These are phyloP conservation scores for Drosophila incognita DNA, from an alignment of 2,888 invertebrate species.

Conservation along the genomic window DNA sequence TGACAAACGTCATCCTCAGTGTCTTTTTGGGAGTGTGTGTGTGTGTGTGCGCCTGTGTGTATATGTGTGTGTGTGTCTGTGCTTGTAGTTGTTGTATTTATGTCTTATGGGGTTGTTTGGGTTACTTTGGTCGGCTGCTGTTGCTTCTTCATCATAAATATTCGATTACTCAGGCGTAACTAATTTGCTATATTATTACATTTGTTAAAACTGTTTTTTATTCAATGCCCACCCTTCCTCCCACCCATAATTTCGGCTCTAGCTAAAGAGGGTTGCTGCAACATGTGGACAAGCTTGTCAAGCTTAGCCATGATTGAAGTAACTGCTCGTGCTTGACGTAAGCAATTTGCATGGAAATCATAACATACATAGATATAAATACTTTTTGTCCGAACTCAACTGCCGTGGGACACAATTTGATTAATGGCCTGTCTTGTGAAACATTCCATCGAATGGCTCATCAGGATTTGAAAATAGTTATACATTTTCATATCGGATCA, in stretches of 20 bases:
- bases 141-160: constrained; percentile 69
- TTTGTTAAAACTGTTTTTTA: constrained; percentile 49
- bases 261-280: not conserved
- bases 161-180: constrained; percentile 74
- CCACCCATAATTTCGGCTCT: not conserved
- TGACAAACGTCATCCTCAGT: constrained; percentile 63
- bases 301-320: constrained; percentile 12
- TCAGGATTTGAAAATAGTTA: not conserved
- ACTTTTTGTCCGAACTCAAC: not conserved
- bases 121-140: constrained; percentile 11
- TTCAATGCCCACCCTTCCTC: constrained; percentile 11
- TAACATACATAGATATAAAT: not conserved
- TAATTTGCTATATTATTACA: constrained; percentile 74
- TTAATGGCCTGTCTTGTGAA: not conserved
- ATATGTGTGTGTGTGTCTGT: constrained; percentile 31
- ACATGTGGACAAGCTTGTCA: constrained; percentile 13
- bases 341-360: not conserved
- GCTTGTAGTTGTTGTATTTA: constrained; percentile 27
- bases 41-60: constrained; percentile 2
- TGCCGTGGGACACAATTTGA: not conserved
- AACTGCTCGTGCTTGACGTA: not conserved
- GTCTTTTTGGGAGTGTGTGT: not conserved
- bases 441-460: not conserved
- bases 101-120: constrained; percentile 31
- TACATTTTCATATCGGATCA: not conserved